Evolutionary conservation across 2,113 vertebrate genomes (phyloP).

Genomic region (Hemicordylus capensis): DNA sequence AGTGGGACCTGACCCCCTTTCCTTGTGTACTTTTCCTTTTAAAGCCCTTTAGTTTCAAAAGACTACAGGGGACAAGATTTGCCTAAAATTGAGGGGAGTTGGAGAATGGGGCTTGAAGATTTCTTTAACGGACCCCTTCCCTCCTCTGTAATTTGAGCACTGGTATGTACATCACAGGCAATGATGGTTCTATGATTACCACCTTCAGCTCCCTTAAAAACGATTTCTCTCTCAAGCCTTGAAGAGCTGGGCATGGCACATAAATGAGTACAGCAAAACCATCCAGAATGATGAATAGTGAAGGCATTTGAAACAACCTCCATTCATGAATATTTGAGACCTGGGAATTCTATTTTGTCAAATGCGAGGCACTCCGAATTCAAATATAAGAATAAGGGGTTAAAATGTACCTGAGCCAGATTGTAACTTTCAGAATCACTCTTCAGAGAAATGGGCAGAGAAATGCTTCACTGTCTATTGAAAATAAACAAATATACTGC

Average conservation of each 20-base stretch:
- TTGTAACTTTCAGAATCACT: constrained; percentile 54
- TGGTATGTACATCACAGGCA: not conserved
- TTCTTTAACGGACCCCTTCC: too few species aligned
- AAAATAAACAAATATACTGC: constrained; percentile 56
- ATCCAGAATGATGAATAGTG: not conserved
- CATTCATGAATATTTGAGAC: constrained; percentile 3
- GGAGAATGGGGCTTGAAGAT: too few species aligned
- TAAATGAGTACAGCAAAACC: not conserved
- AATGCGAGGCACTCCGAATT: not conserved
- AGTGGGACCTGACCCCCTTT: too few species aligned
- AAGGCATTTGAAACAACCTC: not conserved
- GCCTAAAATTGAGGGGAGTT: too few species aligned
- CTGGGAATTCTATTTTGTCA: not conserved
- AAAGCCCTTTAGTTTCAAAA: too few species aligned
- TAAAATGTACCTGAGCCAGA: not conserved
- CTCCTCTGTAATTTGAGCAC: too few species aligned
- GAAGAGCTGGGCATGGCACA: not conserved
- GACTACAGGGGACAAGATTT: too few species aligned
- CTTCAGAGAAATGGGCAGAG: constrained; percentile 56
- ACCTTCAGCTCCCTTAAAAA: not conserved
- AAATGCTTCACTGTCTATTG: constrained; percentile 61
- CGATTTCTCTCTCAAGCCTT: not conserved
- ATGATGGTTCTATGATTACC: not conserved
- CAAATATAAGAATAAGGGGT: not conserved
- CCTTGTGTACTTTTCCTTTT: too few species aligned